These are phyloP conservation scores for Choristoneura rosaceana DNA, from an alignment of 2,888 invertebrate genomes.

Conservation along the genomic window DNA sequence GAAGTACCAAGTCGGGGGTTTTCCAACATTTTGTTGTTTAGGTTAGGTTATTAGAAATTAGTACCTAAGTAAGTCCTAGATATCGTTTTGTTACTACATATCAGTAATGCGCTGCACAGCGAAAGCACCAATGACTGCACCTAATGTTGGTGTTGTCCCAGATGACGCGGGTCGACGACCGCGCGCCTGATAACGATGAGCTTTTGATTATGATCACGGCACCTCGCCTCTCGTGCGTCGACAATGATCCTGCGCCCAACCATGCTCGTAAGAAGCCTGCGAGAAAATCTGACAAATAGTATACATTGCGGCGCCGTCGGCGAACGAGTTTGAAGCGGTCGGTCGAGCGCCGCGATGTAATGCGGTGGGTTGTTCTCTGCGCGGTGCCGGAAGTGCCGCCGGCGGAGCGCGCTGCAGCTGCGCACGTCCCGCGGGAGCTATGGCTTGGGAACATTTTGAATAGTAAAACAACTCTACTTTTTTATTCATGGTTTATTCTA, in stretches of 20 bases:
- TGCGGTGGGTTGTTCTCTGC: neutral
- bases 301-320: no score
- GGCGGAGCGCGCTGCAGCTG: neutral
- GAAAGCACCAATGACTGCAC: neutral
- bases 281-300: no score
- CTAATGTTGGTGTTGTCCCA: neutral
- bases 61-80: no score
- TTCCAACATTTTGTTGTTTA: no score
- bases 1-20: no score
- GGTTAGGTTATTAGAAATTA: no score
- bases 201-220: constrained; percentile 7
- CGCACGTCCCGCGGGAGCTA: neutral
- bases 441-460: neutral
- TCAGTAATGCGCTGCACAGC: neutral
- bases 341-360: neutral
- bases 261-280: no score
- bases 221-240: neutral
- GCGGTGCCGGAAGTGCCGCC: neutral
- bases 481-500: no score
- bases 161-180: constrained; percentile 9
- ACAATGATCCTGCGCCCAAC: neutral
- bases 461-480: no score
- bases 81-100: no score
- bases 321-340: no score
- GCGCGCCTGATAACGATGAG: constrained; percentile 26